phyloP scores from a whole-genome alignment of 2,888 invertebrate genomes.

The Yponomeuta evonymella region DNA sequence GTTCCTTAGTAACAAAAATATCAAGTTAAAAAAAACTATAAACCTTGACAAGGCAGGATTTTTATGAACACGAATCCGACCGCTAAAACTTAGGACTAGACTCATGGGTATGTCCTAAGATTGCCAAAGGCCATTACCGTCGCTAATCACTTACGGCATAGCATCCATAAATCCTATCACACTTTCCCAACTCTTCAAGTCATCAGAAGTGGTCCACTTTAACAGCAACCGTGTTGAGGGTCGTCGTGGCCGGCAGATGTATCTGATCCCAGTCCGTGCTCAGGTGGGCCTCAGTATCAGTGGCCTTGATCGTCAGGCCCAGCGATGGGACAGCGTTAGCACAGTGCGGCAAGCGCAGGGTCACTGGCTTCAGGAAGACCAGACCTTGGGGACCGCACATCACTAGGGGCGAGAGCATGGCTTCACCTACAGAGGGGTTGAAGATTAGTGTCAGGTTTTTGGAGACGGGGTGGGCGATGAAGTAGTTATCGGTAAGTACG shows the following conservation, averaged over 20 bases:
- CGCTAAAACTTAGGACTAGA: too few relatives aligned
- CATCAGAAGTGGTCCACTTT: constrained; percentile 91
- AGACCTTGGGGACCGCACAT: constrained; percentile 98
- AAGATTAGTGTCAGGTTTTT: neutral
- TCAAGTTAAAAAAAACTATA: too few relatives aligned
- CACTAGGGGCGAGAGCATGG: constrained; percentile 93
- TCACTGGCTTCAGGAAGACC: constrained; percentile 91
- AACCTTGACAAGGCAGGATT: too few relatives aligned
- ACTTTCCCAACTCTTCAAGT: too few relatives aligned
- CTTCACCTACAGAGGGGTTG: constrained; percentile 83
- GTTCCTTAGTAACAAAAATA: too few relatives aligned
- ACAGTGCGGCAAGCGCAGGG: constrained; percentile 92
- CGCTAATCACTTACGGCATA: too few relatives aligned
- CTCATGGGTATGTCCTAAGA: too few relatives aligned
- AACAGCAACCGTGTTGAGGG: constrained; percentile 91
- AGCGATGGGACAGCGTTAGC: constrained; percentile 86
- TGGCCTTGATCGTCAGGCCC: constrained; percentile 86
- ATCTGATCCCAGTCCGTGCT: constrained; percentile 92
- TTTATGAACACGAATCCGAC: too few relatives aligned
- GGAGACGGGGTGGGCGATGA: constrained; percentile 9
- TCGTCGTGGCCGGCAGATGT: constrained; percentile 87
- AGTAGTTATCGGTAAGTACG: neutral
- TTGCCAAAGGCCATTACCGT: too few relatives aligned
- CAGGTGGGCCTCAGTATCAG: constrained; percentile 88
- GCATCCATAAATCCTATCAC: too few relatives aligned